Percentiles rank a stretch among this genome's conserved stretches.
phyloP scores from a whole-genome alignment of 2,113 vertebrate species.

The human (Homo sapiens) region GRCh38 chr2:184745501-184746000 shows the following conservation, averaged over 20 bases:
- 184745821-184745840: constrained; percentile 57
- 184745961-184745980: constrained; percentile 62
- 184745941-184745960: constrained; percentile 29
- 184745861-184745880: constrained; percentile 73
- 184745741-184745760: background rate
- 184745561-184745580: constrained; percentile 41
- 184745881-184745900: constrained; percentile 63
- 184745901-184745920: constrained; percentile 70
- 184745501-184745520: constrained; percentile 20
- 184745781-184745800: background rate
- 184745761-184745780: background rate
- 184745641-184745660: constrained; percentile 27
- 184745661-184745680: constrained; percentile 43
- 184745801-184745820: background rate
- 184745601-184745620: constrained; percentile 39
- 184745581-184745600: background rate
- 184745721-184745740: background rate
- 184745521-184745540: constrained; percentile 18
- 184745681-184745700: constrained; percentile 2
- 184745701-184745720: background rate
- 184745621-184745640: constrained; percentile 53
- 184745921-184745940: constrained; percentile 70
- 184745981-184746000: constrained; percentile 35
- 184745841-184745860: constrained; percentile 71
- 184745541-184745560: constrained; percentile 19